Conservation (phyloP, 2,113 vertebrate species). For the Ailurus styani region DNA sequence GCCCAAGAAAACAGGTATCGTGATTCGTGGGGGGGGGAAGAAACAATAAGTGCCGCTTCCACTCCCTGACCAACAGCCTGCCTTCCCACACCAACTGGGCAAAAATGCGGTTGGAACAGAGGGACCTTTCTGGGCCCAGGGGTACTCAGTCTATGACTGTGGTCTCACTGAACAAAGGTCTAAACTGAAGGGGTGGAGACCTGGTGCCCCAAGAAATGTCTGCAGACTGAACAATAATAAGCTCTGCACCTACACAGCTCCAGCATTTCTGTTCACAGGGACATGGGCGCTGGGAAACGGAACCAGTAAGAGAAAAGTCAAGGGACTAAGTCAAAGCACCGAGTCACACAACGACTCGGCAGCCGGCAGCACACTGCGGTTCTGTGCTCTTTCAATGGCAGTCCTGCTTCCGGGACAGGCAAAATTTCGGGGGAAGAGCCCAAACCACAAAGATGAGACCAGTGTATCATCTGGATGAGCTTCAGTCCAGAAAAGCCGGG, state of each 20-base stretch:
- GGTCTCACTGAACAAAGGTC: neutral
- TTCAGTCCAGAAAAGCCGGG: accelerated
- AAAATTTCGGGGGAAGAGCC: neutral
- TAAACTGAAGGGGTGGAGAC: neutral
- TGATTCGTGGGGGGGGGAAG: accelerated
- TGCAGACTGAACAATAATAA: neutral
- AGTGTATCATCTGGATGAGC: too few relatives aligned
- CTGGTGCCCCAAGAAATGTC: neutral
- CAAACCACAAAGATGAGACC: neutral
- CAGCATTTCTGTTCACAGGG: neutral
- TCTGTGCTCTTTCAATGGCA: neutral
- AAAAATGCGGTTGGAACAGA: neutral
- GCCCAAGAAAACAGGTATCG: accelerated
- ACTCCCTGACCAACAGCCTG: neutral
- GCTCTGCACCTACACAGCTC: neutral
- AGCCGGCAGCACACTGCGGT: neutral
- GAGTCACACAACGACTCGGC: neutral
- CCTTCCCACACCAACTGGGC: neutral
- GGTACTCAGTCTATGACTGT: accelerated
- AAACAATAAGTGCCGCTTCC: neutral
- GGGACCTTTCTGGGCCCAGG: neutral
- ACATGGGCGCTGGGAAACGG: neutral
- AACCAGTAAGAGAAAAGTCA: neutral
- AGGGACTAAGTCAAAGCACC: neutral
- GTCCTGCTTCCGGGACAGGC: neutral